These are phyloP conservation scores for Temnothorax ravouxi DNA, from an alignment of 2,888 invertebrate genomes.

Conservation along the genomic window DNA sequence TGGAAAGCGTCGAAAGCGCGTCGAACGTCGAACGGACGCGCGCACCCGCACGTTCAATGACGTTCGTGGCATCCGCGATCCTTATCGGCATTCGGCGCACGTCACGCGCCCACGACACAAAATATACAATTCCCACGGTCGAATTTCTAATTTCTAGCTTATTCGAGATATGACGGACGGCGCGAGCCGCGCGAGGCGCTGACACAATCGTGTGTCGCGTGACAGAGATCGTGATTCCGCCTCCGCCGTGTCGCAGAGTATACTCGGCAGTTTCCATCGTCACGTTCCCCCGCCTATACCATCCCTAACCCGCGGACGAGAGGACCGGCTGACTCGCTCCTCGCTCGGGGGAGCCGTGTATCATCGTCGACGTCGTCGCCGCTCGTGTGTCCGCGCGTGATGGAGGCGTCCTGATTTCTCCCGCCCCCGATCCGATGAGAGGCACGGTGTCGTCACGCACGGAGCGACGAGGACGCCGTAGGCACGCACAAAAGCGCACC, in stretches of 20 bases:
- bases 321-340: background rate
- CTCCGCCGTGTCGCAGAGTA: background rate
- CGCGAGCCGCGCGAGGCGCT: too few relatives aligned
- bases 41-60: too few relatives aligned
- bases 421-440: background rate
- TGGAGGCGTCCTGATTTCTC: background rate
- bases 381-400: background rate
- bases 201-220: too few relatives aligned
- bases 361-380: background rate
- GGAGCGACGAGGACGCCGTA: background rate
- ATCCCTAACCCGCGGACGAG: background rate
- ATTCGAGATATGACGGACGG: too few relatives aligned
- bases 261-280: background rate
- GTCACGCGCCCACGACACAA: too few relatives aligned
- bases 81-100: too few relatives aligned
- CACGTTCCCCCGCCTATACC: background rate
- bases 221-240: too few relatives aligned
- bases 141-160: too few relatives aligned
- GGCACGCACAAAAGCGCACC: constrained; percentile 11
- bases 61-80: too few relatives aligned
- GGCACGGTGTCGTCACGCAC: background rate
- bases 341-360: background rate
- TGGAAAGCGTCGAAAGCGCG: too few relatives aligned
- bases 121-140: too few relatives aligned
- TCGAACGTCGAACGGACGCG: too few relatives aligned